phyloP scores from a whole-genome alignment of 2,888 invertebrate species.

The Apodemia hepburni region DNA sequence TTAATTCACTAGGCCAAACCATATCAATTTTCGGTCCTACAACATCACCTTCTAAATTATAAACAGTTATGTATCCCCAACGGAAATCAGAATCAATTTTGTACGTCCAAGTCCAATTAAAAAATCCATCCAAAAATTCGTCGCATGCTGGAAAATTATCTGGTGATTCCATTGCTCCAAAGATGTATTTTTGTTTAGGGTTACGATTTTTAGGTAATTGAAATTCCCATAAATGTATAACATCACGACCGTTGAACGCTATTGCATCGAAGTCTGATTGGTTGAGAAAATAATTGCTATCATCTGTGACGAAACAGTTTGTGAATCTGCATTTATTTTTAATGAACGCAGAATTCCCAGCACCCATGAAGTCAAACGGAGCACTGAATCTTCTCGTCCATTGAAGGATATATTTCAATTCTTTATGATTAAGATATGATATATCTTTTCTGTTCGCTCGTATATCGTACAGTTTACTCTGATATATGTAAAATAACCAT shows the following conservation, averaged over 20 bases:
- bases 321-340: slow-evolving; percentile 28
- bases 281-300: slow-evolving; percentile 23
- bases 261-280: slow-evolving; percentile 29
- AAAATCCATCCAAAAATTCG: slow-evolving; percentile 37
- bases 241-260: slow-evolving; percentile 29
- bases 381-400: slow-evolving; percentile 25
- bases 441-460: slow-evolving; percentile 24
- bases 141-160: slow-evolving; percentile 44
- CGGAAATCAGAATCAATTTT: slow-evolving; percentile 36
- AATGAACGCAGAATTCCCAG: slow-evolving; percentile 26
- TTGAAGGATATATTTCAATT: slow-evolving; percentile 29
- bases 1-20: slow-evolving; percentile 33
- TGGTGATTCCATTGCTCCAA: slow-evolving; percentile 50
- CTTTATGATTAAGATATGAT: slow-evolving; percentile 27
- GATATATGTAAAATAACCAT: slow-evolving; percentile 20
- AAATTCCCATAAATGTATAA: slow-evolving; percentile 21
- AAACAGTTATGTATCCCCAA: slow-evolving; percentile 36
- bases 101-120: slow-evolving; percentile 44
- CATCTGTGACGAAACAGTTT: slow-evolving; percentile 32
- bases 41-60: slow-evolving; percentile 30
- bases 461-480: slow-evolving; percentile 24
- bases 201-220: slow-evolving; percentile 34
- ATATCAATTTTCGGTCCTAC: slow-evolving; percentile 36
- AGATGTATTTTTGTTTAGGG: slow-evolving; percentile 49
- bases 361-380: slow-evolving; percentile 28